phyloP scores from a whole-genome alignment of 2,888 invertebrate genomes.

The Ophion costatus region DNA sequence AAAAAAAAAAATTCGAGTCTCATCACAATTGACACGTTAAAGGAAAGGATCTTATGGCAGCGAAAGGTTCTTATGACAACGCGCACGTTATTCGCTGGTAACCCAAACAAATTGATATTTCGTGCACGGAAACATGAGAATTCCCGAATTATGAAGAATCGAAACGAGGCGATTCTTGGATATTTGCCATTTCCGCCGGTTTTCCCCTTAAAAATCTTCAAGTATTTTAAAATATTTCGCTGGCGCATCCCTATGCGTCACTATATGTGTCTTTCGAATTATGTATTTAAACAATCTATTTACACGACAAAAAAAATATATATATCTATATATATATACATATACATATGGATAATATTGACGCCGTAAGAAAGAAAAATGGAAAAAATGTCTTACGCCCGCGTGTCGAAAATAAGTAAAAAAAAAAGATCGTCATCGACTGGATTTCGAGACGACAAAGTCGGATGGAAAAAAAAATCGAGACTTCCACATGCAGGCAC shows the following conservation, averaged over 20 bases:
- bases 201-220: constrained; percentile 46
- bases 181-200: constrained; percentile 16
- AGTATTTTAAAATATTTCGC: constrained; percentile 69
- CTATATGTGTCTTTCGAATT: constrained; percentile 75
- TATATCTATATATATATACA: constrained; percentile 51
- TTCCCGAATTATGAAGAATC: neutral
- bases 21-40: too few relatives aligned
- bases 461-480: constrained; percentile 21
- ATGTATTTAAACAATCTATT: constrained; percentile 76
- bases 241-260: constrained; percentile 67
- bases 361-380: constrained; percentile 58
- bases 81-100: too few relatives aligned
- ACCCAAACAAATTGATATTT: neutral
- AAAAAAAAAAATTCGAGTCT: too few relatives aligned
- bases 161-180: neutral
- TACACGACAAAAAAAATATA: constrained; percentile 75
- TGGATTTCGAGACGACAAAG: constrained; percentile 2
- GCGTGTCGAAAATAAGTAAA: constrained; percentile 62
- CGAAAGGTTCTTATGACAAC: too few relatives aligned
- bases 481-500: constrained; percentile 71
- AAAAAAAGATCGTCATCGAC: constrained; percentile 23
- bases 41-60: too few relatives aligned
- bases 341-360: constrained; percentile 61
- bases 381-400: constrained; percentile 68
- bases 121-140: neutral